Conservation (phyloP, 2,113 vertebrate species). For the Gadus macrocephalus region DNA sequence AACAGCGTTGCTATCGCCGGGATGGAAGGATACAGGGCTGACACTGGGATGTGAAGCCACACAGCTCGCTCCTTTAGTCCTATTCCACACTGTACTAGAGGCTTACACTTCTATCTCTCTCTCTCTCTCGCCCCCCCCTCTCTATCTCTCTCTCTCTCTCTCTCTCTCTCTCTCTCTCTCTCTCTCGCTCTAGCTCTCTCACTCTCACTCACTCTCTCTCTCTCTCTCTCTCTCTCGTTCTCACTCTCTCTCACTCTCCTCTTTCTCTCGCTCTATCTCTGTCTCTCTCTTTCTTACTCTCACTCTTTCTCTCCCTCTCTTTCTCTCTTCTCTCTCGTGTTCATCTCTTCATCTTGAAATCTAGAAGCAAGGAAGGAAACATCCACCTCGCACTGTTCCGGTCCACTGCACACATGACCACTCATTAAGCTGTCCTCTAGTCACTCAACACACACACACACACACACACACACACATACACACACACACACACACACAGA, state of each 20-base stretch:
- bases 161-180: not conserved
- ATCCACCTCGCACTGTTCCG: not conserved
- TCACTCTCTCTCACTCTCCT: no score
- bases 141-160: conserved; percentile 14
- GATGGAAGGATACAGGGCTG: not conserved
- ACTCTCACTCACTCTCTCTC: conserved; percentile 1
- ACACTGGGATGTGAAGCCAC: not conserved
- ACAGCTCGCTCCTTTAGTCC: not conserved
- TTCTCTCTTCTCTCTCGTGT: not conserved
- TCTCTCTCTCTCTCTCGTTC: not conserved
- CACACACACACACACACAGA: no score
- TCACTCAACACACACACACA: no score
- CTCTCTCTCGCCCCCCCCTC: not conserved
- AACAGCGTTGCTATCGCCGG: not conserved
- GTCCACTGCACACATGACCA: conserved; percentile 12
- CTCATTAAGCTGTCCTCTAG: conserved; percentile 8
- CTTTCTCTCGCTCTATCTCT: not conserved
- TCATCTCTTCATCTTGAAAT: conserved; percentile 2
- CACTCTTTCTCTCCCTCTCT: no score
- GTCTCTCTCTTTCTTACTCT: not conserved
- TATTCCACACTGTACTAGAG: not conserved
- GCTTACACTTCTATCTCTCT: not conserved
- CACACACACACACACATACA: no score
- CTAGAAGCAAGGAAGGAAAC: conserved; percentile 6
- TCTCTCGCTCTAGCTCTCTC: conserved; percentile 1